Conservation (phyloP, 2,888 invertebrate genomes). For the Tridacna gigas region DNA sequence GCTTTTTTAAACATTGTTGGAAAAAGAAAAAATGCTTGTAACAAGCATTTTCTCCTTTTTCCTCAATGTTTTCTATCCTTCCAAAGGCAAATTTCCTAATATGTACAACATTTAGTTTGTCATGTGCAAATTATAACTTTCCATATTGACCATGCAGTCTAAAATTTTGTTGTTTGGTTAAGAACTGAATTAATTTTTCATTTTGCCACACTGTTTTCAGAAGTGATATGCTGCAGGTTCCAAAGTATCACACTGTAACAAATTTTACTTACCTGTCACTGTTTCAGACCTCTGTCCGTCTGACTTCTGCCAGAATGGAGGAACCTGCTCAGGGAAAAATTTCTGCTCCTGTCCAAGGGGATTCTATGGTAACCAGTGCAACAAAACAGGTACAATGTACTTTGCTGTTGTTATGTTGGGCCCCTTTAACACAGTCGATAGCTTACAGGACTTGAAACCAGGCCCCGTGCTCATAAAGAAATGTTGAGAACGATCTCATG, state of each 20-base stretch:
- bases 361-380: constrained; percentile 55
- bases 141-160: not conserved
- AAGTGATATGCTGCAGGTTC: too few relatives aligned
- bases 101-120: too few relatives aligned
- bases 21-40: too few relatives aligned
- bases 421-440: too few relatives aligned
- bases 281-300: constrained; percentile 51
- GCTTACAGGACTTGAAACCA: too few relatives aligned
- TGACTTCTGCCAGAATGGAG: constrained; percentile 57
- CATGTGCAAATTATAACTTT: too few relatives aligned
- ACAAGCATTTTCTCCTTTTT: not conserved
- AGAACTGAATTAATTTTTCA: not conserved
- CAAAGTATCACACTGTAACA: not conserved
- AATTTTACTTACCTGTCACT: not conserved
- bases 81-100: too few relatives aligned
- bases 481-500: too few relatives aligned
- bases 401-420: not conserved
- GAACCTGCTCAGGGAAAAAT: constrained; percentile 51
- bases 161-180: not conserved
- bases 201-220: too few relatives aligned
- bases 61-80: not conserved
- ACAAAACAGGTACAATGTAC: constrained; percentile 40
- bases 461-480: too few relatives aligned
- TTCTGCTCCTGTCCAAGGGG: constrained; percentile 55
- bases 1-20: too few relatives aligned